A percentile compares a stretch with the other conserved stretches of the same genome.
Conservation (phyloP, 2,888 invertebrate genomes). For the Gastracanthus pulcherrimus region DNA sequence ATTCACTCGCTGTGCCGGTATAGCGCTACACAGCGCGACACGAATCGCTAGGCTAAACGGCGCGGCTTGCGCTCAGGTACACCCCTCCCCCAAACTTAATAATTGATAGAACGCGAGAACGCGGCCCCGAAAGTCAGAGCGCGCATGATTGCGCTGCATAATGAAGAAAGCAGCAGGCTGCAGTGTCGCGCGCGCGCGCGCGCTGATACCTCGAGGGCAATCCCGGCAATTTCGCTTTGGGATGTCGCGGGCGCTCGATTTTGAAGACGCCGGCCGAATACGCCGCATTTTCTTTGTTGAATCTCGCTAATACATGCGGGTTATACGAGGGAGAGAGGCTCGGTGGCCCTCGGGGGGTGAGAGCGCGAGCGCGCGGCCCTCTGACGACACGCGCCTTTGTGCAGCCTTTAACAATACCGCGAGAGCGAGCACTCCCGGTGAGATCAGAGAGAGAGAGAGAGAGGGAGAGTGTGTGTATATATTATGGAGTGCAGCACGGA, state of each 20-base stretch:
- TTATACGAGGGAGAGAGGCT: background rate
- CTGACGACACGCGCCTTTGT: constrained; percentile 12
- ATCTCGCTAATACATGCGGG: constrained; percentile 31
- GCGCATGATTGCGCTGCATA: constrained; percentile 30
- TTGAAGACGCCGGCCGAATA: background rate
- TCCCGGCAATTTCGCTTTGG: too few relatives aligned
- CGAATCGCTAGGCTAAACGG: background rate
- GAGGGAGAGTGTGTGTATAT: background rate
- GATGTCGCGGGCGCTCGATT: too few relatives aligned
- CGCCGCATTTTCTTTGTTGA: background rate
- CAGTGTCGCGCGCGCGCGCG: too few relatives aligned
- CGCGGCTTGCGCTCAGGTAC: background rate
- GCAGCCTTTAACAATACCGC: constrained; percentile 7
- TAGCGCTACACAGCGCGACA: too few relatives aligned
- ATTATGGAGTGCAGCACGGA: background rate
- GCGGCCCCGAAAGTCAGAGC: background rate
- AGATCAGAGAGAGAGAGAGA: background rate
- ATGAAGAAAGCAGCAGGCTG: constrained; percentile 15
- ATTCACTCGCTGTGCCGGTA: too few relatives aligned
- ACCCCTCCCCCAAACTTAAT: background rate
- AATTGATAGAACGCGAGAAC: background rate
- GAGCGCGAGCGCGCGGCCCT: too few relatives aligned
- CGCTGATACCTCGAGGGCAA: constrained; percentile 17
- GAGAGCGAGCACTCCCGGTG: background rate
- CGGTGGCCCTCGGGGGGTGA: background rate